phyloP scores from a whole-genome alignment of 2,113 vertebrate species.

The Lagopus leucura region DNA sequence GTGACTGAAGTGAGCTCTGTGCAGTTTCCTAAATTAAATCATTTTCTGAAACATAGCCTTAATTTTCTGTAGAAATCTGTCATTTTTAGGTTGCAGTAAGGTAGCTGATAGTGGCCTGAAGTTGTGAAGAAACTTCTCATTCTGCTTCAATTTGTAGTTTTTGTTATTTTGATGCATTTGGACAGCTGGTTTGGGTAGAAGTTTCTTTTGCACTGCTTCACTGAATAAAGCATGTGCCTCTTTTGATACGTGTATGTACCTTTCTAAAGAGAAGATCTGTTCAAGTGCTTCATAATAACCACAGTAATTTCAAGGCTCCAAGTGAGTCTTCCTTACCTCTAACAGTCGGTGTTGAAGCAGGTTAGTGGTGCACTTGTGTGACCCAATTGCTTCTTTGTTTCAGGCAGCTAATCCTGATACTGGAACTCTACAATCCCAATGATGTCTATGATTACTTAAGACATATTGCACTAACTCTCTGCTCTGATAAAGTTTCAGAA shows the following conservation, averaged over 20 bases:
- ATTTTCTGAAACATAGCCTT: background rate
- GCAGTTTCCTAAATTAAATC: rapidly evolving
- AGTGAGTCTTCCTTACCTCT: background rate
- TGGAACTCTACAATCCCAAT: conserved; percentile 77
- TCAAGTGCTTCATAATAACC: background rate
- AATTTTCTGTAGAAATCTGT: background rate
- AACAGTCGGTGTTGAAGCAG: background rate
- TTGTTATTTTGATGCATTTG: background rate
- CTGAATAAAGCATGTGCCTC: background rate
- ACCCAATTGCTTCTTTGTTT: background rate
- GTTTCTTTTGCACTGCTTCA: background rate
- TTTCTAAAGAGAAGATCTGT: background rate
- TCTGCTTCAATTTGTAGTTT: background rate
- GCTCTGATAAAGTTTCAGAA: conserved; percentile 80
- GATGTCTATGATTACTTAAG: conserved; percentile 77
- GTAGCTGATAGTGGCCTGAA: background rate
- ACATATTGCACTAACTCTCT: conserved; percentile 77
- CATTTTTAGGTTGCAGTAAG: background rate
- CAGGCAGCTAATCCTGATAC: conserved; percentile 80
- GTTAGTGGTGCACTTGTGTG: background rate
- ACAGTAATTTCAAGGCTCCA: background rate
- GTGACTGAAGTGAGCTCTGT: background rate
- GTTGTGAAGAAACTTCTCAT: background rate
- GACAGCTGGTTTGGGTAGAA: background rate
- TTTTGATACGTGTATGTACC: rapidly evolving